Percentiles rank a stretch among this genome's conserved stretches.
These are phyloP conservation scores for Caenorhabditis drosophilae DNA, from an alignment of 2,888 invertebrate genomes.

Conservation along the genomic window DNA sequence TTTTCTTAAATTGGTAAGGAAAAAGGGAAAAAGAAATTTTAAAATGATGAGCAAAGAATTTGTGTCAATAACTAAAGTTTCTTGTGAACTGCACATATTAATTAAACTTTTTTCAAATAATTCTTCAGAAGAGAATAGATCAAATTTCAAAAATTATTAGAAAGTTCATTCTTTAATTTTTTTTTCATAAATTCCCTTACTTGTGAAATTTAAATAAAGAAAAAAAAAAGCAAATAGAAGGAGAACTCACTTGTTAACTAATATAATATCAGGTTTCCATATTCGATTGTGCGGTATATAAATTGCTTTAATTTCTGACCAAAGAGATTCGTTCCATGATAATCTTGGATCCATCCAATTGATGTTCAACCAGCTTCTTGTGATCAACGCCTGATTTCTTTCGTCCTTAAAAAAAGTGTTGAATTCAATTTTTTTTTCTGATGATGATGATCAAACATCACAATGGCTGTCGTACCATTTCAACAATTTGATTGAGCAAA, in stretches of 20 bases:
- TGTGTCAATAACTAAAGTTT: not conserved
- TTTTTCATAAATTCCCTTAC: constrained; percentile 4
- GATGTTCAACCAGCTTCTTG: constrained; percentile 67
- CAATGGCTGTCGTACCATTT: no score
- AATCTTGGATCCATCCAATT: constrained; percentile 66
- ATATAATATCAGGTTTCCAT: constrained; percentile 68
- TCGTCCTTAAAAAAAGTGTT: constrained; percentile 58
- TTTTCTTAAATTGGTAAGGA: no score
- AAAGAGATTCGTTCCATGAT: constrained; percentile 46
- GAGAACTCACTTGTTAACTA: constrained; percentile 64
- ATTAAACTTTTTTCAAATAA: not conserved
- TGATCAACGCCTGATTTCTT: constrained; percentile 67
- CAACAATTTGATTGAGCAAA: constrained; percentile 83
- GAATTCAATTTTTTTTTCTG: not conserved
- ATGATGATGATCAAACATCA: no score
- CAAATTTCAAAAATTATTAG: no score
- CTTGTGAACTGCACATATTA: not conserved
- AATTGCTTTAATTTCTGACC: constrained; percentile 66
- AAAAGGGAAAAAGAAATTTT: no score
- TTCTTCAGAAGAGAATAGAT: no score
- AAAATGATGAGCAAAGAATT: no score
- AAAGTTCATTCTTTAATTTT: constrained; percentile 31
- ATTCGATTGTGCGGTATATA: constrained; percentile 66
- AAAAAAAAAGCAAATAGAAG: not conserved
- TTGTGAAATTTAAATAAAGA: not conserved